Percentiles rank a stretch among this genome's conserved stretches.
These are phyloP conservation scores for Nebria ingens DNA, from an alignment of 1,140 invertebrate species.

Conservation along the genomic window DNA sequence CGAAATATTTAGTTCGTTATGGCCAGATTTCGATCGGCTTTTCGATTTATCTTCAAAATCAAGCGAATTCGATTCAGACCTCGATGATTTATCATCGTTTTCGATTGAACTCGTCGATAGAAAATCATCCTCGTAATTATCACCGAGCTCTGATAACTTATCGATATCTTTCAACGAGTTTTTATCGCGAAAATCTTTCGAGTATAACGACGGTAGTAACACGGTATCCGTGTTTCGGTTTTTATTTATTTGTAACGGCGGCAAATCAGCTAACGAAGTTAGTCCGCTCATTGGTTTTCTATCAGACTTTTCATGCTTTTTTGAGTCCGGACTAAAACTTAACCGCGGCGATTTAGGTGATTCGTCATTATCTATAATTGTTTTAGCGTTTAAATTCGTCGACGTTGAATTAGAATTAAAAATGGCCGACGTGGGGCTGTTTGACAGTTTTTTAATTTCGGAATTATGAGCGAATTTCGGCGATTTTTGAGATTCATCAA, in stretches of 20 bases:
- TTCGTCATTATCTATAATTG: neutral
- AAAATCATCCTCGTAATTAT: conserved; percentile 28
- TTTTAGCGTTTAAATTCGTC: too few species aligned
- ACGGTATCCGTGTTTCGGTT: conserved; percentile 20
- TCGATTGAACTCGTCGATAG: conserved; percentile 20
- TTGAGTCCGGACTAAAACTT: neutral
- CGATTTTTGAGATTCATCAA: too few species aligned
- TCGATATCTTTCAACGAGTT: conserved; percentile 22
- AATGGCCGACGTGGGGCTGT: too few species aligned
- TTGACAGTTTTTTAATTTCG: too few species aligned
- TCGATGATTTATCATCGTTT: neutral
- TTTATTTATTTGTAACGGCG: conserved; percentile 25
- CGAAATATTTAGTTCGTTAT: too few species aligned
- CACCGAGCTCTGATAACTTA: conserved; percentile 22
- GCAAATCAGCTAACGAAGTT: conserved; percentile 20
- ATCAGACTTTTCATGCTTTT: neutral
- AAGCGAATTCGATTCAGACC: neutral
- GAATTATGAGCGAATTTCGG: too few species aligned
- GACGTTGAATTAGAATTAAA: neutral
- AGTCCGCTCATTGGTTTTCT: conserved; percentile 22
- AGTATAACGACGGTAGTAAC: conserved; percentile 29
- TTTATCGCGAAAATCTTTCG: conserved; percentile 26
- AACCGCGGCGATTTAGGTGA: neutral
- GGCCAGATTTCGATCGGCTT: too few species aligned
- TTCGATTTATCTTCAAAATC: neutral